phyloP scores from a whole-genome alignment of 2,113 vertebrate species.

The Pungitius pungitius region DNA sequence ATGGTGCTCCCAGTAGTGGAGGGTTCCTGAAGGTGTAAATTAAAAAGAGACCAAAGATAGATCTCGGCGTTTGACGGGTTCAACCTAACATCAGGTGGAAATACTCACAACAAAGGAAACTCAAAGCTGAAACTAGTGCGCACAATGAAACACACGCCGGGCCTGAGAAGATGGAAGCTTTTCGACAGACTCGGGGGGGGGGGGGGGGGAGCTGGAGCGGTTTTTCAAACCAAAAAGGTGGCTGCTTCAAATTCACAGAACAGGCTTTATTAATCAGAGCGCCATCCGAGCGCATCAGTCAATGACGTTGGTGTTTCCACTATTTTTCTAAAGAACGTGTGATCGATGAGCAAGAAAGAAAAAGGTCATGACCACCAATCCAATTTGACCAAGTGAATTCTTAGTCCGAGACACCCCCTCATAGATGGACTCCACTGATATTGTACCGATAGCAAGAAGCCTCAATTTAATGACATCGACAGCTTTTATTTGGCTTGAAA shows the following conservation, averaged over 20 bases:
- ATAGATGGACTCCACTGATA: not conserved
- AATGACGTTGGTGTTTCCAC: not conserved
- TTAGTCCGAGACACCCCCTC: not conserved
- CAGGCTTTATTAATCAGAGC: not conserved
- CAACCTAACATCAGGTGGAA: not conserved
- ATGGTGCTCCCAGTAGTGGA: not conserved
- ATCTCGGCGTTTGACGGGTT: not conserved
- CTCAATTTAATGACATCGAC: not conserved
- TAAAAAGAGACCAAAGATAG: not conserved
- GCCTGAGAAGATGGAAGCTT: not conserved
- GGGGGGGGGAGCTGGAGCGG: not conserved
- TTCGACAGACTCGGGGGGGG: too few relatives aligned
- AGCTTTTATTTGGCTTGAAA: not conserved
- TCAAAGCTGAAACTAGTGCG: constrained; percentile 7
- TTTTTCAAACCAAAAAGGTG: not conserved
- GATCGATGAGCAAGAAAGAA: not conserved
- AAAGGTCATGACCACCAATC: not conserved
- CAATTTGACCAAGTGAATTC: not conserved
- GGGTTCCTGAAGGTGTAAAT: not conserved
- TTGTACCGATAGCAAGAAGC: not conserved
- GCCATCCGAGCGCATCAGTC: not conserved
- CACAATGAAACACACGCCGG: not conserved
- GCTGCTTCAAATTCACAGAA: not conserved
- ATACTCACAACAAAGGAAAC: not conserved
- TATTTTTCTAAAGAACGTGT: not conserved